Percentiles rank a stretch among this genome's conserved stretches.
Conservation (phyloP, 2,888 invertebrate species). For the Psococerastis gibbosa region DNA sequence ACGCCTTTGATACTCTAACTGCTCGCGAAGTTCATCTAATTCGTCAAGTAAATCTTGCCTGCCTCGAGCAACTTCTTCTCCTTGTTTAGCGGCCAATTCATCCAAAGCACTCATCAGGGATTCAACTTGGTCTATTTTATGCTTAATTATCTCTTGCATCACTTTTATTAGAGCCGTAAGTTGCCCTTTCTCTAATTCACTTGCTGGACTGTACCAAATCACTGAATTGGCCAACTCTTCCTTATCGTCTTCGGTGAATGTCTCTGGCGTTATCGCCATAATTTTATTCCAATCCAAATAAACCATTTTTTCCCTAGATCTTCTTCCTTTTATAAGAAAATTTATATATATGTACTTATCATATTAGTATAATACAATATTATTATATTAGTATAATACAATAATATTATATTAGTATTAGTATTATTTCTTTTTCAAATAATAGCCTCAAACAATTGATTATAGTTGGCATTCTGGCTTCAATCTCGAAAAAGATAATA, state of each 20-base stretch:
- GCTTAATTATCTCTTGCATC: conserved; percentile 45
- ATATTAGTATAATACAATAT: too few relatives aligned
- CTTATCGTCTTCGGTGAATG: conserved; percentile 37
- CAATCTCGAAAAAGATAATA: too few relatives aligned
- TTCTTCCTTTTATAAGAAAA: background rate
- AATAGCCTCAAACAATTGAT: too few relatives aligned
- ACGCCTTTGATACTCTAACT: conserved; percentile 1
- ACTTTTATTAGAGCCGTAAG: conserved; percentile 36
- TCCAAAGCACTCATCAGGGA: conserved; percentile 32
- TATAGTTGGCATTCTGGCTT: too few relatives aligned
- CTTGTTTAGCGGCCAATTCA: conserved; percentile 29
- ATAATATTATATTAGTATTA: too few relatives aligned
- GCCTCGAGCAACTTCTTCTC: conserved; percentile 26
- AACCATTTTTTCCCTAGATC: conserved; percentile 17
- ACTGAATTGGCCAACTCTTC: conserved; percentile 41
- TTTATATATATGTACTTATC: too few relatives aligned
- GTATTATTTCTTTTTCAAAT: too few relatives aligned
- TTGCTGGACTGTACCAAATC: conserved; percentile 40
- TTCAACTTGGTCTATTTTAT: conserved; percentile 47
- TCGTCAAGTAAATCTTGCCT: conserved; percentile 23
- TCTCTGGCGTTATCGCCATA: conserved; percentile 32
- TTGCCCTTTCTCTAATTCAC: conserved; percentile 34
- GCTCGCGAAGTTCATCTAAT: conserved; percentile 20
- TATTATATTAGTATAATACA: too few relatives aligned
- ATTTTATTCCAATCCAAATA: conserved; percentile 40